Evolutionary conservation across 2,888 invertebrate species (phyloP).

Genomic region (Eucera pruinosa): DNA sequence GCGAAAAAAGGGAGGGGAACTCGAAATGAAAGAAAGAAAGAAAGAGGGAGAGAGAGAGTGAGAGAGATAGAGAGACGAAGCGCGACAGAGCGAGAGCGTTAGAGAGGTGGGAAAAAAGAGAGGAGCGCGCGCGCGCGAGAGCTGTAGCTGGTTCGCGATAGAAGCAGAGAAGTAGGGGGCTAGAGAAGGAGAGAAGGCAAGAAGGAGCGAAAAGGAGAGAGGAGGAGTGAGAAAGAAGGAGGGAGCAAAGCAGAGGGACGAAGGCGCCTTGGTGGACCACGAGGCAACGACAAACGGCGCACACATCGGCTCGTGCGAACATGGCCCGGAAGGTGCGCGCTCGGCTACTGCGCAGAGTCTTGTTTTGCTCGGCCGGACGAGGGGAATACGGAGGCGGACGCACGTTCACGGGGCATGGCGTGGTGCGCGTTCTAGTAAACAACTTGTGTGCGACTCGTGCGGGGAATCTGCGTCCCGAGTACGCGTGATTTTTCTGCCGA

Average conservation of each 20-base stretch:
- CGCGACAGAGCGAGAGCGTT: background rate
- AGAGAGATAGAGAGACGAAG: background rate
- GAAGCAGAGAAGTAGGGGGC: too few relatives aligned
- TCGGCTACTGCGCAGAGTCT: constrained; percentile 79
- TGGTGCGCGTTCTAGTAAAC: constrained; percentile 83
- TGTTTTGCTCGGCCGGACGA: constrained; percentile 78
- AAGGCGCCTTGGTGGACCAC: constrained; percentile 51
- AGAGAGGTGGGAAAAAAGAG: too few relatives aligned
- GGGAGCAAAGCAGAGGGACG: constrained; percentile 15
- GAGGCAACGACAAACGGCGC: constrained; percentile 59
- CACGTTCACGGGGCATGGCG: constrained; percentile 78
- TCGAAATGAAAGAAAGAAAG: constrained; percentile 7
- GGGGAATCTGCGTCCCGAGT: constrained; percentile 74
- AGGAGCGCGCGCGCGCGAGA: background rate
- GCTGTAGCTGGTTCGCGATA: too few relatives aligned
- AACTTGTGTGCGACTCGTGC: constrained; percentile 81
- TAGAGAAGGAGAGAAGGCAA: background rate
- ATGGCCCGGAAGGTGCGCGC: constrained; percentile 81
- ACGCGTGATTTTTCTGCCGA: constrained; percentile 71
- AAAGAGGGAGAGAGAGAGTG: constrained; percentile 13
- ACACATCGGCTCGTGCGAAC: constrained; percentile 71
- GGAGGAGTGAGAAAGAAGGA: background rate
- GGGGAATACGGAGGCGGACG: constrained; percentile 69
- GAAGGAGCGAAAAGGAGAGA: background rate
- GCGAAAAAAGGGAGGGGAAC: constrained; percentile 13